Evolutionary conservation across 2,888 invertebrate species (phyloP).

Genomic region (Tortricodes alternella): DNA sequence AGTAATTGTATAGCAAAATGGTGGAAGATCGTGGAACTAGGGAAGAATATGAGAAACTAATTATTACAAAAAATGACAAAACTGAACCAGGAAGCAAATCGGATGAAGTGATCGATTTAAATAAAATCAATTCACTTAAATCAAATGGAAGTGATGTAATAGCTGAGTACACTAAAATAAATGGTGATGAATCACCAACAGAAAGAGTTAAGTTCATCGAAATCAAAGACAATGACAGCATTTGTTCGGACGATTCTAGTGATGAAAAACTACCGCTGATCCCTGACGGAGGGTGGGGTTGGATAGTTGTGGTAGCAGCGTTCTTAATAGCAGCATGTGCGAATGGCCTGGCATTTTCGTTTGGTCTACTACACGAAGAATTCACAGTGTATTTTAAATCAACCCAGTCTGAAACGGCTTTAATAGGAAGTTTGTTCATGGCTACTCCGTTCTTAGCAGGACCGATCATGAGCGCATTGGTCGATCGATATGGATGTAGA

Average conservation of each 20-base stretch:
- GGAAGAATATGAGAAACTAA: background rate
- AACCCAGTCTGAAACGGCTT: conserved; percentile 91
- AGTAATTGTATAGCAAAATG: too few relatives aligned
- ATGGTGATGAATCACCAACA: conserved; percentile 50
- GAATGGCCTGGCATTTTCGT: conserved; percentile 96
- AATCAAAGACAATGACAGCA: conserved; percentile 71
- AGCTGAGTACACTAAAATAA: conserved; percentile 49
- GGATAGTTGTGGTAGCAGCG: conserved; percentile 93
- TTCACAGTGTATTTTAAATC: conserved; percentile 90
- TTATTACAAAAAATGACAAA: conserved; percentile 32
- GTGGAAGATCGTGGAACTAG: conserved; percentile 25
- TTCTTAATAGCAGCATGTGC: conserved; percentile 94
- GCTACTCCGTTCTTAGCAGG: conserved; percentile 93
- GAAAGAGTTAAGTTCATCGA: conserved; percentile 75
- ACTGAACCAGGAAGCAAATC: conserved; percentile 31
- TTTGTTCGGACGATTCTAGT: conserved; percentile 61
- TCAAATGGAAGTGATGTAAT: conserved; percentile 47
- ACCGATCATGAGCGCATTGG: conserved; percentile 91
- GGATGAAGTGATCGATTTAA: conserved; percentile 50
- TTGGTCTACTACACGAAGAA: conserved; percentile 93
- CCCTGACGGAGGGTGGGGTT: conserved; percentile 94
- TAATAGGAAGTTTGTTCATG: conserved; percentile 94
- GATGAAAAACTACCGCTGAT: conserved; percentile 80
- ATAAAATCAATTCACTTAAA: conserved; percentile 69
- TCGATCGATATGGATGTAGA: conserved; percentile 91